Base-by-base conservation (phyloP, 2,113 vertebrate genomes). In the Lepisosteus osseus region DNA sequence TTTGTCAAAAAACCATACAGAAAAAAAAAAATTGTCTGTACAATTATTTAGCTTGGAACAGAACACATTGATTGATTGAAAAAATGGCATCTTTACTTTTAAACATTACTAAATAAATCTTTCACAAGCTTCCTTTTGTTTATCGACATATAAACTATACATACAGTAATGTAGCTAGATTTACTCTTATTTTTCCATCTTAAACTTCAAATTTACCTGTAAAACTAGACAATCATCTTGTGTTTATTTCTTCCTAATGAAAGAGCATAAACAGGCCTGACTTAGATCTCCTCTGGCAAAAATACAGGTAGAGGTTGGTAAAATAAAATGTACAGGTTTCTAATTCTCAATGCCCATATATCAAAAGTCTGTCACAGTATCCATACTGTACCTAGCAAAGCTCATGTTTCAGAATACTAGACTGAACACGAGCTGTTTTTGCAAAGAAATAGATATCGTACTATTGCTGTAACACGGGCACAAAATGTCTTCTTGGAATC, bases 351-450 rank as follows among this genome's bases (percentile, higher is more conserved):
- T 59, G 65, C 65, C 17, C 51, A 61, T 67, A 15, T n/a, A 15
- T 17, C 13, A 43, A 65, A 44, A 54, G 51, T 41, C 62, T 41
- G 11, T 9, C 3, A 29, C 17, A n/a, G 14, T 8, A 41, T 68
- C 44, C 41, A 74, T 29, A 29, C 29, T 29, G 29, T 43, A 17
- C 55, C 65, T 54, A 68, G 65, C 59, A 9, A 17, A 45, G 9
- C 41, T 74, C 54, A 17, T 17, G 43, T 64, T 74, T 7, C 72
- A 69, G 45, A 65, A 64, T 40, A 11, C 62, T 65, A 29, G 62
- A 65, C 5, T 65, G 62, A 65, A 65, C 9, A 57, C 41, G 4
- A 61, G 11, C n/a, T 64, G 40, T 14, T 55, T 61, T n/a, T 43
- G 17, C 17, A n/a, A 65, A 63, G 57, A 74, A 54, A 64, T 40